Conservation (phyloP, 2,113 vertebrate species). For the Hyaena hyaena region DNA sequence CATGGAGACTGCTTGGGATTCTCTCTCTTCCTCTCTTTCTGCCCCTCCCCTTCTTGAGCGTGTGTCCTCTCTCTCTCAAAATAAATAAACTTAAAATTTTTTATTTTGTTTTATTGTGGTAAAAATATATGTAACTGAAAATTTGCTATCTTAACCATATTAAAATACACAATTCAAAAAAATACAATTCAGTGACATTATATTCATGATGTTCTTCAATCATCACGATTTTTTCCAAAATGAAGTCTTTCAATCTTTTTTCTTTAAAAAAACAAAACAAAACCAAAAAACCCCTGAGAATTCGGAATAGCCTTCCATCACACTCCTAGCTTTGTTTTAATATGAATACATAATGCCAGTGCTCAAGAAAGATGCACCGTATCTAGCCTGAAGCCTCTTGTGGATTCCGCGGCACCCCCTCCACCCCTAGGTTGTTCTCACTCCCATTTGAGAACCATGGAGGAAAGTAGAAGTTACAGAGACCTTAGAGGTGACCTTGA, state of each 20-base stretch:
- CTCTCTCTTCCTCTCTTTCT: no score
- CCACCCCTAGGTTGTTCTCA: background rate
- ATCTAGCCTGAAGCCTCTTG: background rate
- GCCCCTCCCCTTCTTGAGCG: no score
- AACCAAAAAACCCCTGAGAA: background rate
- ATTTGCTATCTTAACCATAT: background rate
- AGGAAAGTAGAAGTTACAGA: background rate
- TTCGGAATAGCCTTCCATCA: background rate
- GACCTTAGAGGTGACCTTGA: background rate
- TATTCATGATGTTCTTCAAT: background rate
- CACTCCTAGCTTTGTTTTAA: conserved; percentile 4
- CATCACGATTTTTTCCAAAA: background rate
- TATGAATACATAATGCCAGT: background rate
- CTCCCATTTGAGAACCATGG: background rate
- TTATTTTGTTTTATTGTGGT: background rate
- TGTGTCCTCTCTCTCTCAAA: no score
- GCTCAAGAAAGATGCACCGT: background rate
- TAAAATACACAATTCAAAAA: background rate
- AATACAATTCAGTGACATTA: background rate
- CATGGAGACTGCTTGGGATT: no score
- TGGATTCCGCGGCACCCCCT: background rate
- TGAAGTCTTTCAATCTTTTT: conserved; percentile 33
- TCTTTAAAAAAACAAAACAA: background rate
- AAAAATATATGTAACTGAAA: background rate
- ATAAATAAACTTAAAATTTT: background rate